These are phyloP conservation scores for Heterodera schachtii DNA, from an alignment of 1,140 invertebrate species.

Conservation along the genomic window DNA sequence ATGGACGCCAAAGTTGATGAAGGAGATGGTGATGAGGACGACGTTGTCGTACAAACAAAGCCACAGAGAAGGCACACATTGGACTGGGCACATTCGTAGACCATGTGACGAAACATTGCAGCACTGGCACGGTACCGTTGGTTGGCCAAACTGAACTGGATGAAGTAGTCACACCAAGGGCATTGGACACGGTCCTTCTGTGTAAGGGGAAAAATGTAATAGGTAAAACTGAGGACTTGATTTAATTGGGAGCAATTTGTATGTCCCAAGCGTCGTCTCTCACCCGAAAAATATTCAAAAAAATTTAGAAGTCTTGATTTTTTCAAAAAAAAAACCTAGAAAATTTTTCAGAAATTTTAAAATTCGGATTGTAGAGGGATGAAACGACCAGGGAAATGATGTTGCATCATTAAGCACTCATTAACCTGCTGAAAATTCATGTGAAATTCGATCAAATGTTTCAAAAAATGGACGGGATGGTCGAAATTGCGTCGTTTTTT, in stretches of 20 bases:
- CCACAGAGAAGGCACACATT: neutral
- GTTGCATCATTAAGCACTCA: too few species aligned
- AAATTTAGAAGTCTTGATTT: too few species aligned
- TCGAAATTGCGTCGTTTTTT: neutral
- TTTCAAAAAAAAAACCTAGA: too few species aligned
- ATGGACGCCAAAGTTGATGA: neutral
- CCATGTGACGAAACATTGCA: neutral
- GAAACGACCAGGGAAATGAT: too few species aligned
- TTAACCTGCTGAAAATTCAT: neutral
- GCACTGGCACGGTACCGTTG: slow-evolving; percentile 10
- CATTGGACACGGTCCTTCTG: neutral
- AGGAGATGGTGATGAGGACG: neutral
- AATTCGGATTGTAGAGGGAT: too few species aligned
- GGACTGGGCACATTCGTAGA: neutral
- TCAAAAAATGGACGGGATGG: neutral
- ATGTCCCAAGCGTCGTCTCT: too few species aligned
- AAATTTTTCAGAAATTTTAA: too few species aligned
- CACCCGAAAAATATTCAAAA: neutral
- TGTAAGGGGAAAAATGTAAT: neutral
- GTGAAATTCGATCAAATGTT: neutral
- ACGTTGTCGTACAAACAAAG: neutral
- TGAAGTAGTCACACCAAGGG: neutral
- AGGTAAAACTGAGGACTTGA: too few species aligned
- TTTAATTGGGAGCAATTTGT: too few species aligned
- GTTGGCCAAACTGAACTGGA: neutral